Conservation (phyloP, 2,797 vertebrate genomes). For the Manis pentadactyla region DNA sequence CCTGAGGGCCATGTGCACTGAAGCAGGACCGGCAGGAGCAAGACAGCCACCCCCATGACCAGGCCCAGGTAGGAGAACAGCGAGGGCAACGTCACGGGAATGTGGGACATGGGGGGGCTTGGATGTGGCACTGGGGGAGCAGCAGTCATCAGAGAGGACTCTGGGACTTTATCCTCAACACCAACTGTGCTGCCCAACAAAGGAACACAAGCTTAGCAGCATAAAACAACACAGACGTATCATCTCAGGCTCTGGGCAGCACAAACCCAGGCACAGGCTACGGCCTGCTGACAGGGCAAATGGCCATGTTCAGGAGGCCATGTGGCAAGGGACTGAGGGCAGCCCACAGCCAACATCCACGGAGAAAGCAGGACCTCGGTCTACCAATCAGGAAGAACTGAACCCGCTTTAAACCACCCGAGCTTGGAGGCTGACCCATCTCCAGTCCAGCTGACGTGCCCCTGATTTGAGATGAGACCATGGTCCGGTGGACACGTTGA, state of each 20-base stretch:
- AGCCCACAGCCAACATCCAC: neutral
- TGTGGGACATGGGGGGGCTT: neutral
- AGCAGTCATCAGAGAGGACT: neutral
- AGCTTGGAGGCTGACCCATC: neutral
- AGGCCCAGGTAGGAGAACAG: neutral
- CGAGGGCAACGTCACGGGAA: neutral
- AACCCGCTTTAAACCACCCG: neutral
- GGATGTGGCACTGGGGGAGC: neutral
- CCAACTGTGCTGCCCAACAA: neutral
- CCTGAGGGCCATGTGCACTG: rapidly evolving
- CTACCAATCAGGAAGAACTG: neutral
- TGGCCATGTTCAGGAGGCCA: neutral
- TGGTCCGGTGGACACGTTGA: neutral
- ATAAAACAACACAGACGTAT: too few species aligned
- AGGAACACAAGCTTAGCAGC: neutral
- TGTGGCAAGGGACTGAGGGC: rapidly evolving
- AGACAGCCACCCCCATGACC: too few species aligned
- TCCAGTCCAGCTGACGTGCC: neutral
- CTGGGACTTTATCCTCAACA: neutral
- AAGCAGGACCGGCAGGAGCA: neutral
- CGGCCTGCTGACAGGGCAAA: neutral
- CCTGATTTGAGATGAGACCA: neutral
- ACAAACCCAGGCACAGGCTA: neutral
- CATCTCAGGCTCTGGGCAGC: neutral
- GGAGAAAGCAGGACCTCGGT: neutral